Evolutionary conservation across 2,888 invertebrate species (phyloP).

Genomic region (Eretmocerus hayati): DNA sequence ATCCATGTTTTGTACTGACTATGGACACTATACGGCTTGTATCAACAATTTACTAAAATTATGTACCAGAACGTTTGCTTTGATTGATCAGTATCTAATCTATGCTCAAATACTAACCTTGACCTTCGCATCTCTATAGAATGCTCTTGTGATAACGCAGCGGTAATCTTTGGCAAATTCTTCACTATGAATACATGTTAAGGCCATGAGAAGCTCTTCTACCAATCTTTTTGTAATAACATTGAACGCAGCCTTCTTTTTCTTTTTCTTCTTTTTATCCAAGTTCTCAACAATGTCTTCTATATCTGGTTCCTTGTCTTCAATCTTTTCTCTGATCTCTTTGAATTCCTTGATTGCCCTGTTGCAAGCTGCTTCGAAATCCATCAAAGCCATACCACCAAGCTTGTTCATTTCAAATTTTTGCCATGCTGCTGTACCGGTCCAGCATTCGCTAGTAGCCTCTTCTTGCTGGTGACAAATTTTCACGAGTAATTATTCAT

Average conservation of each 20-base stretch:
- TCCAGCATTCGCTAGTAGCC: constrained; percentile 32
- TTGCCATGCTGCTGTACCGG: constrained; percentile 29
- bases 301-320: background rate
- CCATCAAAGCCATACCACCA: background rate
- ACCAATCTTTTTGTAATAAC: constrained; percentile 24
- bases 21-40: no score
- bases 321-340: constrained; percentile 26
- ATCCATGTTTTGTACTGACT: no score
- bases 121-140: constrained; percentile 6
- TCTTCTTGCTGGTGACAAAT: no score
- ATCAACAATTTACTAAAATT: no score
- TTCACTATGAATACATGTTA: background rate
- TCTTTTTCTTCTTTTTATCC: background rate
- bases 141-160: background rate
- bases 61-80: no score
- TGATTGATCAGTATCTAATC: no score
- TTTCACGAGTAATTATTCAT: no score
- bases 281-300: background rate
- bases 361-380: constrained; percentile 15
- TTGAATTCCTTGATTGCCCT: constrained; percentile 21
- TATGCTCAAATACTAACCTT: constrained; percentile 10
- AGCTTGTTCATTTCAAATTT: constrained; percentile 27
- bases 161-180: constrained; percentile 8
- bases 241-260: constrained; percentile 25
- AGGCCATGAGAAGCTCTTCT: constrained; percentile 24